A percentile compares a stretch with the other conserved stretches of the same genome.
Evolutionary conservation across 2,797 vertebrate species (phyloP).

Genomic region (Buphagus erythrorhynchus): DNA sequence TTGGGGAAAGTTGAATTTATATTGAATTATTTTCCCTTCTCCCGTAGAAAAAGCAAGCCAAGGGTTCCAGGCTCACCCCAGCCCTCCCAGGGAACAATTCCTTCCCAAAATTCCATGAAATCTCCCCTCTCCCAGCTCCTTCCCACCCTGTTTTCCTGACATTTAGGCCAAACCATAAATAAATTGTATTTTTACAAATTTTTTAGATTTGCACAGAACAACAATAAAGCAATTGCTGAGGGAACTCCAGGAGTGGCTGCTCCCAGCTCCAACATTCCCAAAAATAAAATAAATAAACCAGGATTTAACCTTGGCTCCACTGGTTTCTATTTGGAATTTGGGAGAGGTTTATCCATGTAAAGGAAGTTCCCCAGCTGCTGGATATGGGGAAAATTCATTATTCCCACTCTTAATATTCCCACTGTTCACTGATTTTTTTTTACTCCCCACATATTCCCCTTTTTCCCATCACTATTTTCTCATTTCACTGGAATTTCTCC

Average conservation of each 20-base stretch:
- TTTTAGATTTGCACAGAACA: rapidly evolving
- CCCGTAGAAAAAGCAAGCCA: rapidly evolving
- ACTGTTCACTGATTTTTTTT: background rate
- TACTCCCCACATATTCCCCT: background rate
- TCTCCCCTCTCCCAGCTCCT: background rate
- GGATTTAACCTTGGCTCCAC: background rate
- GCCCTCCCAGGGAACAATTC: background rate
- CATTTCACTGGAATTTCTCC: background rate
- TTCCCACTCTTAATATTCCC: rapidly evolving
- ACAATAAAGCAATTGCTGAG: rapidly evolving
- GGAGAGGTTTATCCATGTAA: background rate
- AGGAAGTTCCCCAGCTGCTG: background rate
- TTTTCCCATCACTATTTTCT: background rate
- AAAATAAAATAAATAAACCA: background rate
- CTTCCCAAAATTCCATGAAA: background rate
- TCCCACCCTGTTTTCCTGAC: rapidly evolving
- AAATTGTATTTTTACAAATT: background rate
- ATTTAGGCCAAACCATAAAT: rapidly evolving
- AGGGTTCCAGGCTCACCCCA: background rate
- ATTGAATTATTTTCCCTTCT: rapidly evolving
- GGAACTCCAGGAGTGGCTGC: background rate
- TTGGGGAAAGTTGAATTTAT: rapidly evolving
- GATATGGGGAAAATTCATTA: background rate
- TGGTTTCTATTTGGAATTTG: background rate
- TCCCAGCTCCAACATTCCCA: background rate